These are phyloP conservation scores for Girardia tigrina DNA, from an alignment of 2,888 invertebrate species.

Conservation along the genomic window DNA sequence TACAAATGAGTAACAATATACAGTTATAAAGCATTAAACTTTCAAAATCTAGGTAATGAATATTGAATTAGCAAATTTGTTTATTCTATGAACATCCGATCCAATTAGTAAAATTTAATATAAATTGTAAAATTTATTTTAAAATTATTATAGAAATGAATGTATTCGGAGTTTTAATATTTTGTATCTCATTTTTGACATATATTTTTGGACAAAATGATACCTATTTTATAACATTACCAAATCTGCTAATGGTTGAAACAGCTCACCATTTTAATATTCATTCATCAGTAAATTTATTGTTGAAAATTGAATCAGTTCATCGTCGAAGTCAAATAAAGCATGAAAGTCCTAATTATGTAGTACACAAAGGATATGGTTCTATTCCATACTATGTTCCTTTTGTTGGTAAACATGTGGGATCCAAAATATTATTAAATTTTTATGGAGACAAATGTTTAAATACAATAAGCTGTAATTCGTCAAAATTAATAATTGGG, in stretches of 20 bases:
- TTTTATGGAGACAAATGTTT: background rate
- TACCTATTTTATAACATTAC: constrained; percentile 28
- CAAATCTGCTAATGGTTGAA: constrained; percentile 21
- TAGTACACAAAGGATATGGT: background rate
- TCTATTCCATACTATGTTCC: background rate
- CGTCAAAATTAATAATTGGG: background rate
- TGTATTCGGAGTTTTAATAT: no score
- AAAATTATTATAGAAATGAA: no score
- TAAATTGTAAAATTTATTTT: no score
- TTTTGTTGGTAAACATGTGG: background rate
- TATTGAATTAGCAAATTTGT: no score
- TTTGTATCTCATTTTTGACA: no score
- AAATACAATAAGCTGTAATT: background rate
- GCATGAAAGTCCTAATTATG: background rate
- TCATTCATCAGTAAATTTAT: background rate
- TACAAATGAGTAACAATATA: no score
- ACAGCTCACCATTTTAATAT: constrained; percentile 16
- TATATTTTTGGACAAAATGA: no score
- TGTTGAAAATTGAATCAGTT: background rate
- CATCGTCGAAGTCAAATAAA: background rate
- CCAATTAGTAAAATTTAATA: no score
- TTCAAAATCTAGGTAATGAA: no score
- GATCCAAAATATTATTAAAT: background rate
- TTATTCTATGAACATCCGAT: no score
- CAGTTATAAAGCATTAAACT: no score